phyloP scores from a whole-genome alignment of 92 coral and sea anemone genomes.

The Hydrozoanthus gracilis region DNA sequence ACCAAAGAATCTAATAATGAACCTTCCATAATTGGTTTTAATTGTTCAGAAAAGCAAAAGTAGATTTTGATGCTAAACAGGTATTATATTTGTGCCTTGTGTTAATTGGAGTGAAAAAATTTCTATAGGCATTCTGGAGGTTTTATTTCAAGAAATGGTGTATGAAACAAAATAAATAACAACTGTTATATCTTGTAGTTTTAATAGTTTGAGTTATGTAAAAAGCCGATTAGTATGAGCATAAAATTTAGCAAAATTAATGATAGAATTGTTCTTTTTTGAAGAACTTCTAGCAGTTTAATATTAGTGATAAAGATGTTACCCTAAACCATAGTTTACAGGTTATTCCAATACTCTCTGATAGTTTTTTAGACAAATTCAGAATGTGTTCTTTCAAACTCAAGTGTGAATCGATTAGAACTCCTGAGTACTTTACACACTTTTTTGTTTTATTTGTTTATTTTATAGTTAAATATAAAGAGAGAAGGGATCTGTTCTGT shows the following conservation, averaged over 20 bases:
- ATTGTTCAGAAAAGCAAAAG: not conserved
- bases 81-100: not conserved
- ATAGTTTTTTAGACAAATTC: too few relatives aligned
- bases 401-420: too few relatives aligned
- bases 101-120: not conserved
- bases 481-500: not conserved
- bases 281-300: not conserved
- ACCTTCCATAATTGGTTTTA: not conserved
- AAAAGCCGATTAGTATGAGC: not conserved
- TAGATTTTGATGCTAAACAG: too few relatives aligned
- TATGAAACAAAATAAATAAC: not conserved
- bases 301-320: not conserved
- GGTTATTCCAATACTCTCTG: not conserved
- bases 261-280: not conserved
- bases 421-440: not conserved
- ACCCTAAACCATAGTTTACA: not conserved
- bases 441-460: not conserved
- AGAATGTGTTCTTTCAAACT: too few relatives aligned
- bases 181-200: not conserved
- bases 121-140: conserved; percentile 8
- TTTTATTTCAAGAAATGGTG: not conserved
- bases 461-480: not conserved
- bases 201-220: not conserved
- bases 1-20: too few relatives aligned
- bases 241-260: not conserved